A percentile compares a stretch with the other conserved stretches of the same genome.
These are phyloP conservation scores for Lophochroa leadbeateri DNA, from an alignment of 2,113 vertebrate genomes.

Conservation along the genomic window DNA sequence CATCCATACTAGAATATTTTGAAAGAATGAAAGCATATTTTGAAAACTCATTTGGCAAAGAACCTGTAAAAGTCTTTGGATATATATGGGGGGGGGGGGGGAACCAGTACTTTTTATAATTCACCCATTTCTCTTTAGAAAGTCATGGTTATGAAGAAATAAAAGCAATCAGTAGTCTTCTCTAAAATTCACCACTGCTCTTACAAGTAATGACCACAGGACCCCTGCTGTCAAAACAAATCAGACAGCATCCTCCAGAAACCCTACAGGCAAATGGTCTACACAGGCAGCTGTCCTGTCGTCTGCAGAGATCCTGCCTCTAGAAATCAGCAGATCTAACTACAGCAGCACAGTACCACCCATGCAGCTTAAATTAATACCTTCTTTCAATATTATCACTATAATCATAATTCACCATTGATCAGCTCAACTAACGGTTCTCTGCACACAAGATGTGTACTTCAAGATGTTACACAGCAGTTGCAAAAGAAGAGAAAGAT, in stretches of 20 bases:
- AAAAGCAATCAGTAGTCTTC: background rate
- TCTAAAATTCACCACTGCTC: background rate
- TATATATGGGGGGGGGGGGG: accelerated
- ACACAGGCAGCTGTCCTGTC: background rate
- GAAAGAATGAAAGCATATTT: background rate
- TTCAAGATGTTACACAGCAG: background rate
- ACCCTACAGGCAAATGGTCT: background rate
- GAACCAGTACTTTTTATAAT: background rate
- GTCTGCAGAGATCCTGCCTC: background rate
- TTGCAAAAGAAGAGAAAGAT: too few species aligned
- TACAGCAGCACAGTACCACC: background rate
- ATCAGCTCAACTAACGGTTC: background rate
- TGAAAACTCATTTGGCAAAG: background rate
- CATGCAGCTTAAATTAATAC: background rate
- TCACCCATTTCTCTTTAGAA: background rate
- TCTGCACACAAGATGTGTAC: background rate
- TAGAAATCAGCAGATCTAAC: background rate
- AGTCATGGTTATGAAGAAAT: background rate
- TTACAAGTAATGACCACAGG: background rate
- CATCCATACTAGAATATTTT: background rate
- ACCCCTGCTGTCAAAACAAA: background rate
- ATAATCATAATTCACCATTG: background rate
- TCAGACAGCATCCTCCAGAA: background rate
- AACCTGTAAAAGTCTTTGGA: background rate
- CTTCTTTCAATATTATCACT: background rate